Evolutionary conservation across 2,113 vertebrate species (phyloP), one percentile per base, ranked within the genome.

Genomic region (Bettongia penicillata): DNA sequence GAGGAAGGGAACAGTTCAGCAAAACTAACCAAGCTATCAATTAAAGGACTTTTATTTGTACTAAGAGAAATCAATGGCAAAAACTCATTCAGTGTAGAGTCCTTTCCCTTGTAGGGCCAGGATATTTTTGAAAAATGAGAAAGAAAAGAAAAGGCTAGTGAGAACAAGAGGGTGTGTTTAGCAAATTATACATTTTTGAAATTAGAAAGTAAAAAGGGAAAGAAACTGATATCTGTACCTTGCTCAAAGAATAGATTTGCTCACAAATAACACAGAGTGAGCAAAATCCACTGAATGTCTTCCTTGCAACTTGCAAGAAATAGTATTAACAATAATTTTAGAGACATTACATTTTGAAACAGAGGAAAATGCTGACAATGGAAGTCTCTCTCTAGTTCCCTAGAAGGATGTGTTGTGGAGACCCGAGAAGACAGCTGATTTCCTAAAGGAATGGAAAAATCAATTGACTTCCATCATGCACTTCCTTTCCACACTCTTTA

Each of bases 181-280:
- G 48, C 25, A 90, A 90, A 90, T 51, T 26, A 10, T 12, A 4
- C 12, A 6, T 90, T 51, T 90, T 90, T 48, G 49, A 90, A 49
- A 51, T 51, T 26, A 90, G 49, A 50, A 90, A 28, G 90, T 48
- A 31, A 11, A 90, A 90, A 37, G 11, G 47, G 47, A 90, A 90
- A 90, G 48, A 48, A 31, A n/a, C 0, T 84, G n/a, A 48, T 10
- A 84, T 10, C 8, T 16, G 51, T 49, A 26, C 31, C 50, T 19
- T 51, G 31, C 26, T 68, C 19, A 53, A 51, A 3, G 9, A 90
- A 94, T 49, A 51, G 68, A 31, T 51, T 31, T n/a, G 3, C 48
- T 26, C 51, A 37, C 6, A 8, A 12, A 50, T 1, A 53, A 43
- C 12, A 16, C 0, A 16, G 0, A 1, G 3, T 31, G 19, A 51